Evolutionary conservation across 1,140 invertebrate species (phyloP), one percentile per base, ranked within the genome.

Genomic region (Drosophila athabasca): DNA sequence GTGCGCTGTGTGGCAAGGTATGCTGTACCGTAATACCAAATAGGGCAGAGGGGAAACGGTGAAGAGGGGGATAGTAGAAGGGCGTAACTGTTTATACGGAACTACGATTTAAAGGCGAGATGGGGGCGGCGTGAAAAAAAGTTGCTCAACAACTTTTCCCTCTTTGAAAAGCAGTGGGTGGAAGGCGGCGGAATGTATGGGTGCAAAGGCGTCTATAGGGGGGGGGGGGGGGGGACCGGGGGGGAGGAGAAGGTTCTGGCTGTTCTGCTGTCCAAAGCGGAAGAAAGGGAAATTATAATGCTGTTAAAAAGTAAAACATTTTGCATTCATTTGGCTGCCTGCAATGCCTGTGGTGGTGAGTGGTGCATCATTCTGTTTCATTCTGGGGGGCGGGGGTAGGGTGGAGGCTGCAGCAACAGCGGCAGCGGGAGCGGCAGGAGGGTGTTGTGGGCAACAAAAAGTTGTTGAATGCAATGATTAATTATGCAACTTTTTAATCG

Each of bases 401-500:
- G 17, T 1, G 17, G 17, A 19, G 17, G 8, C 7, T 31, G 2
- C 9, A 2, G 13, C 11, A 2, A 29, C 9, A 52, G 24, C 3
- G 53, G n/a, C n/a, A n/a, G n/a, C n/a, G 0, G 11, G 22, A 0
- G 6, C 19, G 31, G n/a, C 19, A 9, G 13, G 8, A 22, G 26
- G 53, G 15, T 29, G 24, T 4, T 4, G 5, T 26, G 24, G 62
- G 68, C 17, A 19, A 62, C 24, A 59, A 57, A 61, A 87, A 85
- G 66, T 81, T 87, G 71, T 76, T 84, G 62, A 84, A 79, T 81
- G 77, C 73, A 78, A 64, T 87, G 69, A 85, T 78, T 87, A 85
- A 85, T 85, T 85, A 85, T 82, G 62, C 73, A 74, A 85, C 76
- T 53, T 87, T 70, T 81, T 75, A 85, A 87, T 61, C 82, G 77